Evolutionary conservation across 2,888 invertebrate genomes (phyloP), one percentile per base, ranked within the genome.

Genomic region (Amaurobius ferox): DNA sequence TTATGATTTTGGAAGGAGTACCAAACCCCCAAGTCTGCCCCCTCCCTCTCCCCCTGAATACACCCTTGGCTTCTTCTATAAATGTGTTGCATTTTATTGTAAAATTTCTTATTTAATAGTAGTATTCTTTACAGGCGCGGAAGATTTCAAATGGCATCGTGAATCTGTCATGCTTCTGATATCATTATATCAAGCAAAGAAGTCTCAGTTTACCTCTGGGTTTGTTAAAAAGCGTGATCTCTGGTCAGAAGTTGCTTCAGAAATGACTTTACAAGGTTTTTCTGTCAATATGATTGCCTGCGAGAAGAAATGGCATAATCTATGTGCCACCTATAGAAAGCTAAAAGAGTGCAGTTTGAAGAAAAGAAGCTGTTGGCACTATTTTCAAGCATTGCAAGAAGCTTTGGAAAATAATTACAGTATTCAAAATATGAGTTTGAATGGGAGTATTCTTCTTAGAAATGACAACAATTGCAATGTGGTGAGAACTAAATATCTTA

Each of bases 241-340:
- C 5, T 74, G 74, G 74, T 23, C 74, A 35, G 48, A 74, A 64
- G 26, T 74, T 26, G 74, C 74, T 19, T 35, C 74, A 28, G 74
- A 74, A 62, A 74, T 74, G 74, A 16, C 64, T 64, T 40, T 29
- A 16, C 62, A 28, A 5, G 74, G 74, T 5, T 64, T 64, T 26
- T 35, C 26, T 29, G 74, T 74, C 1, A 74, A 40, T 74, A 35
- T 64, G n/a, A 39, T 64, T 23, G 74, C 40, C 2, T 74, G 74
- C 35, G 74, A 74, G 39, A 74, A 74, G 28, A 74, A 74, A 28
- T 74, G 74, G 74, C 74, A 74, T 19, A 74, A 74, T 26, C 64
- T 74, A 62, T 74, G 39, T 74, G 74, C 74, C 7, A 74, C 74
- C 28, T 74, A 64, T 29, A 62, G 74, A n/a, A 61, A 44, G 16